These are phyloP conservation scores for Akabosia matsudoensis DNA, from an alignment of 1,140 invertebrate species.

Conservation along the genomic window DNA sequence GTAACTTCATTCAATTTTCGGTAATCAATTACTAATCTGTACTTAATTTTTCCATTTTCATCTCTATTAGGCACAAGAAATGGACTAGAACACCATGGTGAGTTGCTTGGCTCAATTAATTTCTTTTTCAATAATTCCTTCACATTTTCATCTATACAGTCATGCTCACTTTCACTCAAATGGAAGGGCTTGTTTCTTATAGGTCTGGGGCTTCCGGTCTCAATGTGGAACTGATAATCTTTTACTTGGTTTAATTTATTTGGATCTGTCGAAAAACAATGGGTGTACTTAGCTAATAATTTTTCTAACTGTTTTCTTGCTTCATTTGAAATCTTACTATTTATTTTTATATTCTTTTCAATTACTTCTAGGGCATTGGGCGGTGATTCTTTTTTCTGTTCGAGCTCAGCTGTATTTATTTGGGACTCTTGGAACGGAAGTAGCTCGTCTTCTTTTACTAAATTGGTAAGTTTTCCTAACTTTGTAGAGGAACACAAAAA, in stretches of 20 bases:
- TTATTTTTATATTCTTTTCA: neutral
- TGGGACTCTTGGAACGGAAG: neutral
- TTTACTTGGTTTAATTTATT: neutral
- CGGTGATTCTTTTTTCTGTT: neutral
- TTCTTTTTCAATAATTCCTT: neutral
- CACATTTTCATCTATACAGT: neutral
- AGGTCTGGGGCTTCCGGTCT: neutral
- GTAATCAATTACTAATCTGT: constrained; percentile 11
- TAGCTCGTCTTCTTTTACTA: neutral
- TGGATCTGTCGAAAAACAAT: neutral
- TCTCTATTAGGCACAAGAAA: constrained; percentile 3
- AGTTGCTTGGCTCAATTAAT: neutral
- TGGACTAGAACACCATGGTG: neutral
- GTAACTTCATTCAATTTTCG: neutral
- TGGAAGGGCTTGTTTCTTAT: neutral
- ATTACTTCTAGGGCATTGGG: neutral
- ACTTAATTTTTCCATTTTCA: constrained; percentile 7
- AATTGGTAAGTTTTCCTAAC: neutral
- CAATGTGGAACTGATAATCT: constrained; percentile 15
- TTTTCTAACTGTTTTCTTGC: neutral
- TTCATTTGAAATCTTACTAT: neutral
- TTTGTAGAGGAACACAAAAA: neutral
- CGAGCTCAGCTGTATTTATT: neutral
- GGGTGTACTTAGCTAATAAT: neutral
- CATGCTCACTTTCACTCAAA: neutral